Evolutionary conservation across 1,140 invertebrate genomes (phyloP), one percentile per base, ranked within the genome.

Genomic region (Pseudoatta argentina): DNA sequence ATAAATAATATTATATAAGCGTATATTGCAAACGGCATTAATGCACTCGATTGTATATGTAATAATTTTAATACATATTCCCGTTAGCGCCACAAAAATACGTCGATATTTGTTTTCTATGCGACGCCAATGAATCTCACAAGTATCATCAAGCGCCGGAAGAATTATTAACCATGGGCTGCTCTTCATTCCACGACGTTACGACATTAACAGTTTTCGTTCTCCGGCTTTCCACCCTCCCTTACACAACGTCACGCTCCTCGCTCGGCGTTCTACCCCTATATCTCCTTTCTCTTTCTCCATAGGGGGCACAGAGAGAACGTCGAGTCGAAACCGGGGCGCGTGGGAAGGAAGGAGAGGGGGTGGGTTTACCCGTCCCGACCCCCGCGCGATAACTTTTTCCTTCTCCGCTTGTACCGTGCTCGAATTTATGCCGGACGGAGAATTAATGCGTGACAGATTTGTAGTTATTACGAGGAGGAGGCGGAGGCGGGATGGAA

Each of bases 361-460:
- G 83, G 90, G 87, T 81, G 76, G 39, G 71, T 63, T 51, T 81
- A 55, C 79, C 77, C 72, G 66, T 64, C 66, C 78, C 87, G 81
- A 83, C 82, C 86, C 86, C 81, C 87, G 91, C 85, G 92, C 85
- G 92, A 93, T 93, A 93, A 93, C 91, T 94, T 93, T 92, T 93
- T 93, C 88, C 91, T 93, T 91, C 92, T 93, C 89, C 91, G 83
- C 89, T 90, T 91, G 92, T 93, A 93, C 91, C 83, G 85, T 87
- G 93, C 91, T 93, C 92, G 91, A 95, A 95, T 95, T 95, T 94
- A 95, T 94, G 94, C 94, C 91, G 92, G 94, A 92, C 94, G 91
- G 93, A 93, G 93, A 95, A 95, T 95, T 95, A 95, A 95, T 95
- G 94, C 92, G 92, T 94, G 95, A 95, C 94, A 95, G 94, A 95